Evolutionary conservation across 2,797 vertebrate species (phyloP).

Genomic region (Helostoma temminkii): DNA sequence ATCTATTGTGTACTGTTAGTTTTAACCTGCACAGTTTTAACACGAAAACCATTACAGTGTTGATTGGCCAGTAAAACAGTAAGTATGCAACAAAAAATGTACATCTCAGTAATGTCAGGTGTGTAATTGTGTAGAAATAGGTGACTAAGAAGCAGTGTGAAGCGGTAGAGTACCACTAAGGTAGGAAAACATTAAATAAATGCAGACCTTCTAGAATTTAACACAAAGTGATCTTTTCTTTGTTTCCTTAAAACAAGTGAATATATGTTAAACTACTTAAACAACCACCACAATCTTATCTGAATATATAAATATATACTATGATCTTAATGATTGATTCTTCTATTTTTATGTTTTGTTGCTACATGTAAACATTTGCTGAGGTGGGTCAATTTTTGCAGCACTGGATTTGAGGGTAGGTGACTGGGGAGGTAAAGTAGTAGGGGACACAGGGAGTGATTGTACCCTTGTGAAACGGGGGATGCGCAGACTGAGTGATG

Average conservation of each 20-base stretch:
- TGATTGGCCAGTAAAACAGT: not conserved
- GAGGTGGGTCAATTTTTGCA: conserved; percentile 45
- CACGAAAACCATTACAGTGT: not conserved
- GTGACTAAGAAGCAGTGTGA: too few species aligned
- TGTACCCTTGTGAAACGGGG: conserved; percentile 89
- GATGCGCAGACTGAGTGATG: conserved; percentile 84
- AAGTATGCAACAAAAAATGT: conserved; percentile 23
- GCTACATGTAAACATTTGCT: not conserved
- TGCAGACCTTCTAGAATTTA: too few species aligned
- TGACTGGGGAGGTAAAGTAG: conserved; percentile 9
- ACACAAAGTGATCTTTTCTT: too few species aligned
- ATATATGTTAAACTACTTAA: not conserved
- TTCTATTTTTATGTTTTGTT: not conserved
- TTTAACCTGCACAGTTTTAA: not conserved
- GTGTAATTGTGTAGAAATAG: too few species aligned
- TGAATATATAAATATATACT: too few species aligned
- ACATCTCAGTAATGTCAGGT: conserved; percentile 36
- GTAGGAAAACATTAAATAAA: too few species aligned
- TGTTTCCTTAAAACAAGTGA: not conserved
- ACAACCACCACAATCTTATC: not conserved
- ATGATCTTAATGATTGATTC: not conserved
- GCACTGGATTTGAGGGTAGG: not conserved
- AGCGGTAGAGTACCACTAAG: too few species aligned
- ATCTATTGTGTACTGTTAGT: not conserved
- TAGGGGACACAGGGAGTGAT: conserved; percentile 72